A percentile compares a stretch with the other conserved stretches of the same genome.
These are phyloP conservation scores for Anas acuta DNA, from an alignment of 2,797 vertebrate species.

Conservation along the genomic window DNA sequence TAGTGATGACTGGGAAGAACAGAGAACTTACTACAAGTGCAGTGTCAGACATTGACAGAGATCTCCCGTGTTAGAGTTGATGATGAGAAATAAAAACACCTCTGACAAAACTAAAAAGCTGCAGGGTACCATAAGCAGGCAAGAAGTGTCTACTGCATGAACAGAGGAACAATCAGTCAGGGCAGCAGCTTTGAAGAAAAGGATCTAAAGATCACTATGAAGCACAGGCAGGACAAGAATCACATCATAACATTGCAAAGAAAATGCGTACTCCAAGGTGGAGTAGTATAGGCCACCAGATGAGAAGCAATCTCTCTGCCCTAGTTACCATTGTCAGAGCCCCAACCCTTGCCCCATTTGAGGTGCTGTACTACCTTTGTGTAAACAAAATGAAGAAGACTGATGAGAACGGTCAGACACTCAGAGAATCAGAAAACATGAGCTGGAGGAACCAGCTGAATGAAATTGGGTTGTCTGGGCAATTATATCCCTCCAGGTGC, in stretches of 20 bases:
- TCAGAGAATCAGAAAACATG: not conserved
- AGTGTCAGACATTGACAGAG: not conserved
- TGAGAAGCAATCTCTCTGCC: not conserved
- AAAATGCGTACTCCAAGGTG: not conserved
- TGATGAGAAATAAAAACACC: not conserved
- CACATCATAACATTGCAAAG: not conserved
- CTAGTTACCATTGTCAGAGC: not conserved
- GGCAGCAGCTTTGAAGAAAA: not conserved
- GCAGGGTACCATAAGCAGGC: not conserved
- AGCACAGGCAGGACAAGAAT: not conserved
- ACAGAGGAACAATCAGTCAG: not conserved
- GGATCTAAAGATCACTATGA: not conserved
- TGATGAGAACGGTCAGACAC: rapidly evolving
- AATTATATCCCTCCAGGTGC: not conserved
- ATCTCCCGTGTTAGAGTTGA: not conserved
- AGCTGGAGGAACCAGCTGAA: not conserved
- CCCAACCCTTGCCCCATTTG: not conserved
- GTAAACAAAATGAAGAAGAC: not conserved
- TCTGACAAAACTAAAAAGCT: not conserved
- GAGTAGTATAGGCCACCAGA: not conserved
- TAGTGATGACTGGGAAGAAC: not conserved
- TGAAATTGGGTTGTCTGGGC: rapidly evolving
- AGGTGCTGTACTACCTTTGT: not conserved
- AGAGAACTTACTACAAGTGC: not conserved
- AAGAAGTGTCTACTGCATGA: not conserved